phyloP scores from a whole-genome alignment of 2,797 vertebrate genomes.

The Ctenochaetus hawaiiensis region DNA sequence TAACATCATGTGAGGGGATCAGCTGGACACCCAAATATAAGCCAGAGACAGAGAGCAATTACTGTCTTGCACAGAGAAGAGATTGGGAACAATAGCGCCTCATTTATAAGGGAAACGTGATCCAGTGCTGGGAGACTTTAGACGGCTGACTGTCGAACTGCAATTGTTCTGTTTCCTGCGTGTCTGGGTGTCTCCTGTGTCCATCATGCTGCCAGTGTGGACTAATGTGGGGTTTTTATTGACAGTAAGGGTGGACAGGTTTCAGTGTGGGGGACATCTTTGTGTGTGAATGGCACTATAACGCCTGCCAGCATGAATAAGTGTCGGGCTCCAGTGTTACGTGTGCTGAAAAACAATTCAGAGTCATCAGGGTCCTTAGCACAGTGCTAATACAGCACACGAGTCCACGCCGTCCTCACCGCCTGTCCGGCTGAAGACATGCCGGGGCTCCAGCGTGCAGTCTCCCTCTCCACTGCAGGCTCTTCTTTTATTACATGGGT shows the following conservation, averaged over 20 bases:
- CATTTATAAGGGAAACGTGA: constrained; percentile 81
- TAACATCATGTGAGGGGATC: constrained; percentile 82
- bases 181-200: constrained; percentile 63
- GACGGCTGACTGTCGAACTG: constrained; percentile 65
- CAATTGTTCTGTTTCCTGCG: constrained; percentile 68
- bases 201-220: constrained; percentile 49
- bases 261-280: constrained; percentile 53
- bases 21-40: constrained; percentile 82
- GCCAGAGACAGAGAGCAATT: constrained; percentile 78
- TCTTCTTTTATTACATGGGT: constrained; percentile 45
- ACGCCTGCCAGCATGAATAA: constrained; percentile 53
- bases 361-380: constrained; percentile 76
- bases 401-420: constrained; percentile 40
- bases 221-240: constrained; percentile 32
- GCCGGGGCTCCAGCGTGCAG: constrained; percentile 25
- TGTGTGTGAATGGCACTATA: constrained; percentile 47
- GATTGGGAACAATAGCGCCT: constrained; percentile 80
- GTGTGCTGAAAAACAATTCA: constrained; percentile 75
- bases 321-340: constrained; percentile 59
- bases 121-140: constrained; percentile 68
- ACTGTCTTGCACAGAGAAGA: constrained; percentile 71
- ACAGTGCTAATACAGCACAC: constrained; percentile 55
- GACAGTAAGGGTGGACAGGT: constrained; percentile 52
- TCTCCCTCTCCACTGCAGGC: constrained; percentile 37
- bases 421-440: constrained; percentile 53